A percentile compares a stretch with the other conserved stretches of the same genome.
Conservation (phyloP, 2,888 invertebrate species). For the Phragmatobia fuliginosa region DNA sequence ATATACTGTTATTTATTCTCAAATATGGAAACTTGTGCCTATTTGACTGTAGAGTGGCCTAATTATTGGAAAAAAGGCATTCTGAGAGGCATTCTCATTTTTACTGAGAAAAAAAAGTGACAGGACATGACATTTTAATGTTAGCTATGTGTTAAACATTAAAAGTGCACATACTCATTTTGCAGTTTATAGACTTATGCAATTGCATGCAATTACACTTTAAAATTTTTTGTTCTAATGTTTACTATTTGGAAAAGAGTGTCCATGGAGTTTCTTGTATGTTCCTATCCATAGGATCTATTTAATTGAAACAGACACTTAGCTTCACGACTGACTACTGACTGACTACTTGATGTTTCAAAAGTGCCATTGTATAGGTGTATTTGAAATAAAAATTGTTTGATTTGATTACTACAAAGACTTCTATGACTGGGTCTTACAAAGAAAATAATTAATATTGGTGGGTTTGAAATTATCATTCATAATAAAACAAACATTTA, state of each 20-base stretch:
- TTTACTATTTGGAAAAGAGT: no score
- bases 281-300: no score
- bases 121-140: slow-evolving; percentile 3
- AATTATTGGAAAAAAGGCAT: not conserved
- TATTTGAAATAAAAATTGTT: no score
- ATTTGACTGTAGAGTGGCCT: not conserved
- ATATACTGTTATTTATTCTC: slow-evolving; percentile 4
- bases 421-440: not conserved
- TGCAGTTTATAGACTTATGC: not conserved
- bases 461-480: no score
- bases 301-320: no score
- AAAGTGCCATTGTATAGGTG: no score
- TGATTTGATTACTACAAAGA: not conserved
- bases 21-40: not conserved
- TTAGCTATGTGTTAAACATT: slow-evolving; percentile 1
- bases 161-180: not conserved
- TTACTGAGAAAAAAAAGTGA: not conserved
- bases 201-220: not conserved
- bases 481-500: no score
- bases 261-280: no score
- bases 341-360: no score
- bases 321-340: no score
- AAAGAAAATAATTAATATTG: not conserved
- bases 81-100: not conserved
- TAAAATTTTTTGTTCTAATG: no score